A percentile compares a stretch with the other conserved stretches of the same genome.
Evolutionary conservation across 2,113 vertebrate species (phyloP).

Genomic region (Cheirogaleus medius): DNA sequence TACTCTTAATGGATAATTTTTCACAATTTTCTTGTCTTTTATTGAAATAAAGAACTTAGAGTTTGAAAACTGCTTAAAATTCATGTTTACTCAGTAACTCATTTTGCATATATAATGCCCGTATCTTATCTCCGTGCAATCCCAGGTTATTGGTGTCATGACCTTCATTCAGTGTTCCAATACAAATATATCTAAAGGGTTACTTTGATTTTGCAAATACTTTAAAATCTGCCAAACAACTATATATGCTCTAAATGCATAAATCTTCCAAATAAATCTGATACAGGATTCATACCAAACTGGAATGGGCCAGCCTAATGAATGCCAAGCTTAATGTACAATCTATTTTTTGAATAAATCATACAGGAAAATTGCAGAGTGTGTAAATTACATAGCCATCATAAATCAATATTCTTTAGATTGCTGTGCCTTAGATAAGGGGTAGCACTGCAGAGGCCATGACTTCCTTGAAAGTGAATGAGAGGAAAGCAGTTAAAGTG

Average conservation of each 20-base stretch:
- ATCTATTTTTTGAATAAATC: slow-evolving; percentile 71
- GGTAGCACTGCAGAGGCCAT: background rate
- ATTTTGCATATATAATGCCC: background rate
- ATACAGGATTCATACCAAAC: slow-evolving; percentile 53
- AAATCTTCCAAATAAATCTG: slow-evolving; percentile 53
- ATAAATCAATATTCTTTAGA: slow-evolving; percentile 65
- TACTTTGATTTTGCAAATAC: slow-evolving; percentile 34
- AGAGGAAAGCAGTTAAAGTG: slow-evolving; percentile 29
- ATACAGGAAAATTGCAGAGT: slow-evolving; percentile 63
- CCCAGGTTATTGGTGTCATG: background rate
- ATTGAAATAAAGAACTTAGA: background rate
- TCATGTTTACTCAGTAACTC: background rate
- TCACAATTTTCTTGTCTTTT: background rate
- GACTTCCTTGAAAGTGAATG: slow-evolving; percentile 37
- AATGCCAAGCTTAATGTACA: slow-evolving; percentile 61
- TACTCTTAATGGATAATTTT: background rate
- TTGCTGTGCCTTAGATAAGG: slow-evolving; percentile 35
- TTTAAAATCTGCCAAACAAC: slow-evolving; percentile 46
- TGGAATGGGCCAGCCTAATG: slow-evolving; percentile 36
- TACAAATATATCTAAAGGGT: slow-evolving; percentile 32
- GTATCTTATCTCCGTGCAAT: background rate
- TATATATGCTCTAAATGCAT: slow-evolving; percentile 13
- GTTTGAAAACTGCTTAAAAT: background rate
- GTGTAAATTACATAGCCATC: slow-evolving; percentile 66
- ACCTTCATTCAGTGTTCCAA: background rate